Evolutionary conservation across 2,113 vertebrate species (phyloP).

Genomic region (Podarcis raffonei): DNA sequence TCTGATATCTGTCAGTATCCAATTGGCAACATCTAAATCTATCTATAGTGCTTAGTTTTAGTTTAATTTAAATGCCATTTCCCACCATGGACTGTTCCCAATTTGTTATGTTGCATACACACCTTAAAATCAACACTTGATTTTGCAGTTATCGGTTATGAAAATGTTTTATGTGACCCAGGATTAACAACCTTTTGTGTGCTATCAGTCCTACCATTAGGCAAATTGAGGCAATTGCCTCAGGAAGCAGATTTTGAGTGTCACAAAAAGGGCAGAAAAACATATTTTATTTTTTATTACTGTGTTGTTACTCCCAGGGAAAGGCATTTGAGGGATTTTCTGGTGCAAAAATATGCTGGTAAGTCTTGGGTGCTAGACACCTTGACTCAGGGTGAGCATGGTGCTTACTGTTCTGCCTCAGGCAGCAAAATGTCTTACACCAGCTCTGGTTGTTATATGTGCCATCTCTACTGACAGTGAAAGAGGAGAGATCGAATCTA

Average conservation of each 20-base stretch:
- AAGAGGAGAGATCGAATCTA: not conserved
- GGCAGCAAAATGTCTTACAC: not conserved
- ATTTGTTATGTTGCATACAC: not conserved
- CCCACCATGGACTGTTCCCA: no score
- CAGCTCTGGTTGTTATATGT: not conserved
- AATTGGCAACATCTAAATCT: no score
- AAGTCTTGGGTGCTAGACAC: not conserved
- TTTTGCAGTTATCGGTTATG: not conserved
- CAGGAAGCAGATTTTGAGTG: not conserved
- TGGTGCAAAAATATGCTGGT: not conserved
- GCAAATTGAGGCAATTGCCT: not conserved
- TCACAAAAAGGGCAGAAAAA: not conserved
- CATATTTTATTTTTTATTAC: not conserved
- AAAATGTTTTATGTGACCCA: not conserved
- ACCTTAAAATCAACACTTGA: not conserved
- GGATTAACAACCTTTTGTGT: not conserved
- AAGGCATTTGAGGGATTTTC: not conserved
- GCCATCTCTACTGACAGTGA: not conserved
- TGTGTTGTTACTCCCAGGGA: not conserved
- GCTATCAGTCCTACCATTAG: no score
- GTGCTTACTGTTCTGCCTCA: not conserved
- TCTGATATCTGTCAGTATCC: no score
- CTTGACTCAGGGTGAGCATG: not conserved
- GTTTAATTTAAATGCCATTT: no score
- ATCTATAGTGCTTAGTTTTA: no score